These are phyloP conservation scores for Uropetala carovei DNA, from an alignment of 2,888 invertebrate species.

Conservation along the genomic window DNA sequence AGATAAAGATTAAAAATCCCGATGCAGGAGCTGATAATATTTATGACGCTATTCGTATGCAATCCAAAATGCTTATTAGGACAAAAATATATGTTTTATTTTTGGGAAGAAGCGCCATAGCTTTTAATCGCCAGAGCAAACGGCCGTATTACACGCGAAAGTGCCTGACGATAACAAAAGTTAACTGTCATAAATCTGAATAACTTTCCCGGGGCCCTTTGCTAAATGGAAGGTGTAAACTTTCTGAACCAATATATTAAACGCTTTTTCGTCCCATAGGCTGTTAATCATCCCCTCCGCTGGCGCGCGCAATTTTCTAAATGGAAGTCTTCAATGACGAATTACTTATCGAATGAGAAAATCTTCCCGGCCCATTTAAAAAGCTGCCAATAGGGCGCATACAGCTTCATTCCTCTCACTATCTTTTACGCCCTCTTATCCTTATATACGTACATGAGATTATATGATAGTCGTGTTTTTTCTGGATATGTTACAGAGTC, in stretches of 20 bases:
- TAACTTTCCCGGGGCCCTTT: neutral
- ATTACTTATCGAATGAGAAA: neutral
- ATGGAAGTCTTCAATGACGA: constrained; percentile 28
- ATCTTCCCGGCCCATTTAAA: neutral
- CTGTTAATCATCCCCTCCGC: constrained; percentile 6
- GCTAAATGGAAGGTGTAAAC: neutral
- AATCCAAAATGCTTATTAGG: too few species aligned
- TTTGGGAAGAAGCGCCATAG: too few species aligned
- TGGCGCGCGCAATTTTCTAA: constrained; percentile 50
- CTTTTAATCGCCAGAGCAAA: neutral
- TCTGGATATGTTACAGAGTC: too few species aligned
- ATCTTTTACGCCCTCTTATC: neutral
- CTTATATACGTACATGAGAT: neutral
- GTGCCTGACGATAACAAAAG: neutral
- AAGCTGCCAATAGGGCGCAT: neutral
- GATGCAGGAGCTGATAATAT: too few species aligned
- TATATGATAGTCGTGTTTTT: too few species aligned
- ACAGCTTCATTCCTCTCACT: neutral
- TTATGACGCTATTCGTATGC: too few species aligned
- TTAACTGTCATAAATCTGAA: neutral
- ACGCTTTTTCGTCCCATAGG: neutral
- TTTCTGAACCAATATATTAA: neutral
- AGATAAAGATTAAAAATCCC: too few species aligned
- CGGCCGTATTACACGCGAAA: neutral
- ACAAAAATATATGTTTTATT: too few species aligned